Percentiles rank a stretch among this genome's conserved stretches.
Evolutionary conservation across 1,140 invertebrate species (phyloP).

Genomic region (Drosophila pallidifrons): DNA sequence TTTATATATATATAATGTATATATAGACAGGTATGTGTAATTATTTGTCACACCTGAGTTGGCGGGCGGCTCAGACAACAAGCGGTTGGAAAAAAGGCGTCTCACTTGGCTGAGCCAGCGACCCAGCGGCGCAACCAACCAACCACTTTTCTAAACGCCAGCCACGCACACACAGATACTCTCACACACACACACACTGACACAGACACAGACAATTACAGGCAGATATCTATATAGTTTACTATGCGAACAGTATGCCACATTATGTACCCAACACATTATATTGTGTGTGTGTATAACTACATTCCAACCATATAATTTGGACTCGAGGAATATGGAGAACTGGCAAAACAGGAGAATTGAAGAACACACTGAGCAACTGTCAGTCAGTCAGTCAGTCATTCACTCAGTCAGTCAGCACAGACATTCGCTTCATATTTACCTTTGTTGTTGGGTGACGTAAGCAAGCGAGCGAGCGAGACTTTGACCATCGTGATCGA

Average conservation of each 20-base stretch:
- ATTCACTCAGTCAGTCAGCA: conserved; percentile 20
- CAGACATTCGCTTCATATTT: conserved; percentile 45
- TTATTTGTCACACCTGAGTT: conserved; percentile 84
- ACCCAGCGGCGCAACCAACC: conserved; percentile 50
- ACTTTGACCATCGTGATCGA: conserved; percentile 28
- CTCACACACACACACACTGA: conserved; percentile 20
- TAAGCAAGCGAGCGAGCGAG: conserved; percentile 18
- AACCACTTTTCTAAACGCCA: conserved; percentile 72
- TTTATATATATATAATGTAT: conserved; percentile 12
- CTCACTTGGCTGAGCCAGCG: conserved; percentile 77
- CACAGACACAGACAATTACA: background rate
- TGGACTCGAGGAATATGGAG: background rate
- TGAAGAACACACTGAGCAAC: background rate
- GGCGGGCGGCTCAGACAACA: conserved; percentile 62
- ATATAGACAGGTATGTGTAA: conserved; percentile 75
- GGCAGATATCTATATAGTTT: conserved; percentile 31
- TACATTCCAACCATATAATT: conserved; percentile 30
- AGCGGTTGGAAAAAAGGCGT: conserved; percentile 60
- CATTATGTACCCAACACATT: conserved; percentile 37
- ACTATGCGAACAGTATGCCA: conserved; percentile 41
- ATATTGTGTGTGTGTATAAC: conserved; percentile 3
- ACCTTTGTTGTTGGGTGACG: conserved; percentile 33
- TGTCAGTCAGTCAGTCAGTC: conserved; percentile 1
- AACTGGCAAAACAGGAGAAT: background rate
- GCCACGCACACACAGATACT: conserved; percentile 23